A percentile compares a stretch with the other conserved stretches of the same genome.
phyloP scores from a whole-genome alignment of 2,888 invertebrate species.

The Lasioglossum lativentre region DNA sequence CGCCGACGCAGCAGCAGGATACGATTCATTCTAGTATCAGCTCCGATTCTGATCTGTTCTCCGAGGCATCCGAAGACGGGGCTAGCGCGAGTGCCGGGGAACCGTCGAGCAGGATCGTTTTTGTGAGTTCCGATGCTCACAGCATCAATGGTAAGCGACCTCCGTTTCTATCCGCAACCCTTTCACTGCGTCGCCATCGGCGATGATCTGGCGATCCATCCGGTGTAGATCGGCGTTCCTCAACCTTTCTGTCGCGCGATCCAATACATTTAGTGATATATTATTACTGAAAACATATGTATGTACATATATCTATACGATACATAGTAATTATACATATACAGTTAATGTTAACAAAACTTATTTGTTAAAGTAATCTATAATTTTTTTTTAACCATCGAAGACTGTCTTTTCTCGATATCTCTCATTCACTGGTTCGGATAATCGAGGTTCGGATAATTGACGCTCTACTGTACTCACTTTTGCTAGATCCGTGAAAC shows the following conservation, averaged over 20 bases:
- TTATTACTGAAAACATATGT: no score
- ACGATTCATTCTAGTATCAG: constrained; percentile 72
- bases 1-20: constrained; percentile 54
- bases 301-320: no score
- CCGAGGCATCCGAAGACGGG: constrained; percentile 67
- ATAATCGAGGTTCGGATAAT: no score
- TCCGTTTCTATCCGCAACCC: constrained; percentile 8
- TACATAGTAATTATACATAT: no score
- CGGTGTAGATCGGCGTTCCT: not conserved
- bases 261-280: not conserved
- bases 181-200: constrained; percentile 4
- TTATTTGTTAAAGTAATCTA: no score
- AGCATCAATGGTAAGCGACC: constrained; percentile 80
- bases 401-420: no score
- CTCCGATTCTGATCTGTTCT: constrained; percentile 65
- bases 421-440: no score
- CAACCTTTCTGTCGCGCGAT: not conserved
- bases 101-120: constrained; percentile 70
- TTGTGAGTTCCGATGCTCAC: constrained; percentile 80
- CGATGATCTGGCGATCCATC: not conserved
- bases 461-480: not conserved
- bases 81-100: constrained; percentile 69
- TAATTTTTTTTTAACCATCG: no score
- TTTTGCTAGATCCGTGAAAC: constrained; percentile 1
- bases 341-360: no score